Conservation (phyloP, 2,797 vertebrate species). For the Euphonia xanthogaster region DNA sequence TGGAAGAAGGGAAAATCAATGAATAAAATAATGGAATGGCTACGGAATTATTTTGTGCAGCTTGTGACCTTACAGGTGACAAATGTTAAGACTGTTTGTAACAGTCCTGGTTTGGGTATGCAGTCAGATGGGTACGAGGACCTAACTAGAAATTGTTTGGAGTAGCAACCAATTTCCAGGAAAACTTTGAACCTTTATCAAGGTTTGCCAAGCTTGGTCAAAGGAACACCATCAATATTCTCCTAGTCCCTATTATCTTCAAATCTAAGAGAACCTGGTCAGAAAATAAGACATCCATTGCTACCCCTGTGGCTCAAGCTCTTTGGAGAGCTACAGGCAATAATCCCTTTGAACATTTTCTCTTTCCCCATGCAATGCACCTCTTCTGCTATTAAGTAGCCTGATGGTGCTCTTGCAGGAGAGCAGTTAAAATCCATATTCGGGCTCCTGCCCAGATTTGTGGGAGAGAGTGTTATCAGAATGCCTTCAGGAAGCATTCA, state of each 20-base stretch:
- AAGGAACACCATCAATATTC: not conserved
- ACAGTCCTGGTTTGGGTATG: accelerated
- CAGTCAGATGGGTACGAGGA: not conserved
- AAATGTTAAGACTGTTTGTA: not conserved
- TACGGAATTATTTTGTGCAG: not conserved
- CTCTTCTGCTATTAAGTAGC: not conserved
- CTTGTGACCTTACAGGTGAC: not conserved
- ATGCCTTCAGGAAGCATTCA: not conserved
- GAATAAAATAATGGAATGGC: not conserved
- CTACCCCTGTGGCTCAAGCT: not conserved
- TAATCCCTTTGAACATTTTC: not conserved
- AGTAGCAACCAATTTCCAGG: not conserved
- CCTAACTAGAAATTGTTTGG: not conserved
- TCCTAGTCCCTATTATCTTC: not conserved
- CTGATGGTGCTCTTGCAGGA: not conserved
- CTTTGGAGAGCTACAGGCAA: not conserved
- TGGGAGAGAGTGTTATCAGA: not conserved
- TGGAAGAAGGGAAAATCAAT: not conserved
- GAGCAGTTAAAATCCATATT: not conserved
- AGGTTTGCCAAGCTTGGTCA: not conserved
- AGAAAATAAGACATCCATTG: not conserved
- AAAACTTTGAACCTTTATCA: not conserved
- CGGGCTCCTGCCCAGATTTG: not conserved
- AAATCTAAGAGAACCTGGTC: not conserved
- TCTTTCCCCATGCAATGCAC: not conserved